Base-by-base conservation (phyloP, 2,113 vertebrate genomes). In the Onychostoma macrolepis region DNA sequence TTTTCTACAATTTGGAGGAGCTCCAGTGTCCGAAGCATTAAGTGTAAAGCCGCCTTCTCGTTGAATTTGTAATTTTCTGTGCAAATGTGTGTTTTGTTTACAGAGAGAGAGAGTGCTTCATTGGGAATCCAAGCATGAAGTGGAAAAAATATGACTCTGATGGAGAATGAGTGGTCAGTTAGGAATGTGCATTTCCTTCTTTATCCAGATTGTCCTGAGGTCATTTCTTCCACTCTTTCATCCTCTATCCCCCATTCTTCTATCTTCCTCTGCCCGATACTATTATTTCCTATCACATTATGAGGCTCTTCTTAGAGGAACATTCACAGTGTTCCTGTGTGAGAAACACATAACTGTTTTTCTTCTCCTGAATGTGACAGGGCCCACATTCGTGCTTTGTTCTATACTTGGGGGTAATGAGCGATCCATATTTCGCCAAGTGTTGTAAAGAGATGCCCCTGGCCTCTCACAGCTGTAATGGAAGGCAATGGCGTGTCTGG, bases 31-130 rank as follows among this genome's bases (percentile, higher is more conserved):
- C 91, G 84, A 93, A 92, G 92, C 92, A 91, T 88, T 93, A 91
- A 94, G 92, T 93, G 92, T 93, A 92, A 95, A 92, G 88, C 86
- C 36, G 88, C 90, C 91, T 92, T 94, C 92, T 92, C 90, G 69
- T 93, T 91, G 89, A 91, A 91, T 94, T 92, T 89, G 92, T 90
- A 93, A 93, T 95, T 93, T 91, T 93, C 92, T 91, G 93, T 92
- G 93, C 93, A 94, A 95, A 95, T 93, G 90, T 95, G 93, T 94
- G 92, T 93, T 94, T 94, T 95, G 93, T 95, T 95, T 95, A 93
- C 91, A 91, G 56, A 79, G 87, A 86, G 91, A 86, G 90, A 92
- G 90, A 90, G 88, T 88, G 91, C 90, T 93, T 93, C 87, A 93
- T 91, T 89, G 93, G 92, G 90, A 95, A 95, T 93, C 93, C 93